phyloP scores from a whole-genome alignment of 1,140 invertebrate species.

The Brachionus calyciflorus region DNA sequence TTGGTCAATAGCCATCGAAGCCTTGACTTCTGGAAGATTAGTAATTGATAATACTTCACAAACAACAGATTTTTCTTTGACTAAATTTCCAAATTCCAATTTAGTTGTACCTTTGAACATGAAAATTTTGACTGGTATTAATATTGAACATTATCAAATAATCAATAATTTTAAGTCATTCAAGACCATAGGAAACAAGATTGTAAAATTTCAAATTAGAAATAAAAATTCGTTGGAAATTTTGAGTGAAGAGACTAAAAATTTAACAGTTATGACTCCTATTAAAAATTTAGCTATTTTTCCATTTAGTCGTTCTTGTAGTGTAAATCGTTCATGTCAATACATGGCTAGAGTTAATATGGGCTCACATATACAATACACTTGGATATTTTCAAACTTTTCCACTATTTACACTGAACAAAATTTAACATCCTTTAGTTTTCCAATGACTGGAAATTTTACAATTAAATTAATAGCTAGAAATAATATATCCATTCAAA shows the following conservation, averaged over 20 bases:
- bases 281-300: not conserved
- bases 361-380: not conserved
- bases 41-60: not conserved
- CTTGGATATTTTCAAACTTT: not conserved
- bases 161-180: not conserved
- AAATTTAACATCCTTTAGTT: not conserved
- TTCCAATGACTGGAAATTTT: not conserved
- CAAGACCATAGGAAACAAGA: not conserved
- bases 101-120: not conserved
- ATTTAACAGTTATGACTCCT: not conserved
- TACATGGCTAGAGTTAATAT: not conserved
- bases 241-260: not conserved
- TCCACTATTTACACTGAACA: not conserved
- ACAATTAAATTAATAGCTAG: not conserved
- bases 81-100: no score
- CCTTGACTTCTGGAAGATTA: not conserved
- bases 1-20: not conserved
- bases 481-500: not conserved
- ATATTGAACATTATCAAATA: not conserved
- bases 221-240: not conserved
- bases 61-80: no score
- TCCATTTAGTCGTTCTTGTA: not conserved
- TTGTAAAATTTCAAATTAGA: not conserved
- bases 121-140: not conserved
- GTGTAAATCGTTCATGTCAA: not conserved